phyloP scores from a whole-genome alignment of 2,113 vertebrate genomes.

The Brachirus orientalis region DNA sequence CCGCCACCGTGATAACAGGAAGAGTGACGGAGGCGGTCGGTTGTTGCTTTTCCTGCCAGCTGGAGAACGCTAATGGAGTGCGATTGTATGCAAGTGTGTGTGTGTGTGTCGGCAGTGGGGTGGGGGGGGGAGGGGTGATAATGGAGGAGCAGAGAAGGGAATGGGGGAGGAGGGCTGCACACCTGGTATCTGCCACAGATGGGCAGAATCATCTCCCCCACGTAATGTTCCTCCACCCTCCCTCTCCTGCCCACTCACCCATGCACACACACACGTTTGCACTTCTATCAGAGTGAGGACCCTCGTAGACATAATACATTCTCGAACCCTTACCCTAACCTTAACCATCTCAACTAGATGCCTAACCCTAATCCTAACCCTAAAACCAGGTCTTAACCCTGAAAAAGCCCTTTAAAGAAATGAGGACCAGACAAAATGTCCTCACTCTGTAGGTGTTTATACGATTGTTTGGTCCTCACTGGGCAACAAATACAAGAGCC shows the following conservation, averaged over 20 bases:
- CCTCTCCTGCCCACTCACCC: constrained; percentile 39
- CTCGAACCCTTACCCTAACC: no score
- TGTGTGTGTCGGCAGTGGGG: background rate
- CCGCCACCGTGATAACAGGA: constrained; percentile 69
- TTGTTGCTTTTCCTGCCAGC: constrained; percentile 73
- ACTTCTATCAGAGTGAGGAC: no score
- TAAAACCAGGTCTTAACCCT: no score
- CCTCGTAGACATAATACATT: no score
- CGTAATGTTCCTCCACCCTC: constrained; percentile 26
- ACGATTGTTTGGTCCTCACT: no score
- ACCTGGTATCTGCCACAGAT: constrained; percentile 83
- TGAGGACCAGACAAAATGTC: no score
- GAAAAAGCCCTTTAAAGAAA: no score
- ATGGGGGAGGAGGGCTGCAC: constrained; percentile 60
- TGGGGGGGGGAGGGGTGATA: constrained; percentile 27
- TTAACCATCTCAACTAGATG: no score
- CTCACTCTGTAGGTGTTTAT: no score
- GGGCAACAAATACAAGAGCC: constrained; percentile 32
- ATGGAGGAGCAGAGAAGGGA: no score
- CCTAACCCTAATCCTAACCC: no score
- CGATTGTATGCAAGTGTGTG: constrained; percentile 58
- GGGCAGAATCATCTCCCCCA: constrained; percentile 79
- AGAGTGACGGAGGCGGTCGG: constrained; percentile 63
- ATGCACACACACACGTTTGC: constrained; percentile 37
- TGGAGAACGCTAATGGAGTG: constrained; percentile 78